These are phyloP conservation scores for Dendrocopos noguchii DNA, from an alignment of 2,113 vertebrate genomes.

Conservation along the genomic window DNA sequence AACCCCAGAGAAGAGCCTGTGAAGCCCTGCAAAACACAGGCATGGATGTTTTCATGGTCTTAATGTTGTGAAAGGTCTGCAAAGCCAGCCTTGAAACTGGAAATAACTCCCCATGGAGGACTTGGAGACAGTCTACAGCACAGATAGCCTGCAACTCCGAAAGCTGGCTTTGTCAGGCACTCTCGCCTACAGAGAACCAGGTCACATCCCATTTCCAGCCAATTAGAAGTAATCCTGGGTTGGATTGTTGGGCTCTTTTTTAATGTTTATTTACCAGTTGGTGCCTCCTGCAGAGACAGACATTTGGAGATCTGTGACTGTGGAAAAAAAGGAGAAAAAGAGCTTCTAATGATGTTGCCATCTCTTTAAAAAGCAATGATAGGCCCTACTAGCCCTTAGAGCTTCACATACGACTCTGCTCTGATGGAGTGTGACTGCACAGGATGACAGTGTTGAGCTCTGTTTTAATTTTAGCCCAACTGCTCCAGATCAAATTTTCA, in stretches of 20 bases:
- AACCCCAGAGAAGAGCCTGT: not conserved
- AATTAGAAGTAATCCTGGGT: not conserved
- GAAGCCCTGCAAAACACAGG: not conserved
- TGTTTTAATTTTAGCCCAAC: constrained; percentile 57
- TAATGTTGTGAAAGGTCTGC: not conserved
- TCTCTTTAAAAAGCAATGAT: constrained; percentile 30
- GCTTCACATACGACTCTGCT: not conserved
- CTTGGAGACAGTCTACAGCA: not conserved
- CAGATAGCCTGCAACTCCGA: not conserved
- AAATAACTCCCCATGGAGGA: not conserved
- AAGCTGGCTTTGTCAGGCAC: not conserved
- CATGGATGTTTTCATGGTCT: not conserved
- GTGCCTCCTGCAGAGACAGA: not conserved
- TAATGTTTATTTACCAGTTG: not conserved
- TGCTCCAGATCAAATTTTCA: constrained; percentile 56
- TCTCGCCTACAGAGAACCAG: not conserved
- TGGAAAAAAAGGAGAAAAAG: not conserved
- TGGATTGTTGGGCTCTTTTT: not conserved
- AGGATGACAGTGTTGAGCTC: not conserved
- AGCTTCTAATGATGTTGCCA: not conserved
- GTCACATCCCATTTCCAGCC: not conserved
- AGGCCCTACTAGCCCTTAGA: not conserved
- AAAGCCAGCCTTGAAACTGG: not conserved
- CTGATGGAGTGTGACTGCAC: not conserved
- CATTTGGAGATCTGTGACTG: not conserved